Conservation (phyloP, 1,140 invertebrate species). For the Leguminivora glycinivorella region DNA sequence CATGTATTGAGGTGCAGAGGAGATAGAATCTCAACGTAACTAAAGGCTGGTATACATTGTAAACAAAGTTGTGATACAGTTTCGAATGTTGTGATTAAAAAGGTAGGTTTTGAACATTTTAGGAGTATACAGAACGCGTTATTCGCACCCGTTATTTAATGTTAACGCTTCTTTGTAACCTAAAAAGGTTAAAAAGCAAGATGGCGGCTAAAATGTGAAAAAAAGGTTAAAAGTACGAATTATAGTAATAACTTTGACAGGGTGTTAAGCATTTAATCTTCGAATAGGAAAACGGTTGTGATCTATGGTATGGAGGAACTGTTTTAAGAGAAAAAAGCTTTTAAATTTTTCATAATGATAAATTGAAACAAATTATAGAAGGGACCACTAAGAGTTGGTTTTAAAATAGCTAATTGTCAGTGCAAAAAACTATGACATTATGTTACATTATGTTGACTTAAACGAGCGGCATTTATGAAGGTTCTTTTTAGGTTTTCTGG, state of each 20-base stretch:
- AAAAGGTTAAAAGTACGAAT: conserved; percentile 2
- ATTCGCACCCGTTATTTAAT: conserved; percentile 15
- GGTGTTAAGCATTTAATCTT: conserved; percentile 28
- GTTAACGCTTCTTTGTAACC: background rate
- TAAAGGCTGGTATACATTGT: conserved; percentile 21
- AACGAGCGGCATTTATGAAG: background rate
- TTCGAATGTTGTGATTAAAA: conserved; percentile 28
- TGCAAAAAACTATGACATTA: background rate
- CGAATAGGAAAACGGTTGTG: conserved; percentile 5
- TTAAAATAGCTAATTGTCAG: background rate
- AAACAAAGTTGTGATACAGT: conserved; percentile 22
- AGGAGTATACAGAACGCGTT: conserved; percentile 26
- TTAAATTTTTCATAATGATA: background rate
- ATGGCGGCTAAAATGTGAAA: conserved; percentile 1
- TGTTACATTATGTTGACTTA: background rate
- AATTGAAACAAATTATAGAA: conserved; percentile 2
- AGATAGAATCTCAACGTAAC: conserved; percentile 24
- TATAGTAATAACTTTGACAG: conserved; percentile 11
- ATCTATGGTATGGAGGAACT: background rate
- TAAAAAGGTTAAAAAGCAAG: conserved; percentile 8
- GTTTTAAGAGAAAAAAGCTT: background rate
- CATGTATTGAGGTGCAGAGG: conserved; percentile 21
- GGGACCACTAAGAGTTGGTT: background rate
- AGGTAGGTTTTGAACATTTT: conserved; percentile 19
- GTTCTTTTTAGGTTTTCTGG: background rate